These are phyloP conservation scores for Cinclus cinclus DNA, from an alignment of 2,113 vertebrate genomes.

Conservation along the genomic window DNA sequence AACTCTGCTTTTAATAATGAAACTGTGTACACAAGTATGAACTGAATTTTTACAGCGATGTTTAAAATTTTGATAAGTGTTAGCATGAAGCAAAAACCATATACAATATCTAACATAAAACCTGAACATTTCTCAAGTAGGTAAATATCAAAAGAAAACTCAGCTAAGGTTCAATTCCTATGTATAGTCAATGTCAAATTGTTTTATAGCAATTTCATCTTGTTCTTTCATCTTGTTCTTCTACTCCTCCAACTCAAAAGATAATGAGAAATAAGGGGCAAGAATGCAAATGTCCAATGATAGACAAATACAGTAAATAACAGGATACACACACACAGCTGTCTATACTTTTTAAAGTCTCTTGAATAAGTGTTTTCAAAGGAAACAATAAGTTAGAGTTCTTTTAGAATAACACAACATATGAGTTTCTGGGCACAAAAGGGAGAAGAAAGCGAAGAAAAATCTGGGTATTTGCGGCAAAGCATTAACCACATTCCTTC, in stretches of 20 bases:
- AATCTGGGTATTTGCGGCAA: neutral
- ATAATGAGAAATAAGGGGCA: neutral
- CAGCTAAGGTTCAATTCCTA: neutral
- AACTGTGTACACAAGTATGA: neutral
- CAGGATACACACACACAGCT: neutral
- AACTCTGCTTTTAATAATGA: neutral
- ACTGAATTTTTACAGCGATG: neutral
- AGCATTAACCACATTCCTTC: neutral
- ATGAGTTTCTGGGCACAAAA: neutral
- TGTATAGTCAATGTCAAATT: neutral
- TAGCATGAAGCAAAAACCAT: neutral
- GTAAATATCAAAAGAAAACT: neutral
- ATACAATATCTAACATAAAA: neutral
- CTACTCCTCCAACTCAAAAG: neutral
- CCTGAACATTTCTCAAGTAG: neutral
- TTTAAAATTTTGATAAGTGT: neutral
- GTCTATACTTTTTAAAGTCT: neutral
- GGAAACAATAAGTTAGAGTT: neutral
- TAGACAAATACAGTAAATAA: neutral
- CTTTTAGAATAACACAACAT: neutral
- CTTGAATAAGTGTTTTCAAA: neutral
- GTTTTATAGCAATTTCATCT: neutral
- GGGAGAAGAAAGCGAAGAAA: neutral
- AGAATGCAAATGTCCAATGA: neutral
- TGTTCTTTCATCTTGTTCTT: neutral